These are phyloP conservation scores for Xenops minutus DNA, from an alignment of 2,797 vertebrate species.

Conservation along the genomic window DNA sequence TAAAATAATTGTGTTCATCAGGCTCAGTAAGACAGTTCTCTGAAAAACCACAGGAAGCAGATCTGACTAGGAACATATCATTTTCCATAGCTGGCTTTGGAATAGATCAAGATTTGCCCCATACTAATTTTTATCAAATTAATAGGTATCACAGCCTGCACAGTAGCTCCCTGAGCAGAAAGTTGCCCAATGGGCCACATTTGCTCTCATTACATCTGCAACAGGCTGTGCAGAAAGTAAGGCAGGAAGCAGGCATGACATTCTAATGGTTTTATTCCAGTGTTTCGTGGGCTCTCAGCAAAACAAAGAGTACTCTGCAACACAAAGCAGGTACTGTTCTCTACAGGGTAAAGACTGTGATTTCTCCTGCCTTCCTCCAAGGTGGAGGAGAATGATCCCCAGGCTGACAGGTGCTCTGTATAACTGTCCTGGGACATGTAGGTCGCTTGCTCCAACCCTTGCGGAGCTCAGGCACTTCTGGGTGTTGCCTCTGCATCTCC, in stretches of 20 bases:
- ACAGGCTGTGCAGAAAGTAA: neutral
- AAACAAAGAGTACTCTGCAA: neutral
- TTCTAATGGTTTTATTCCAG: neutral
- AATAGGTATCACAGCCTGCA: neutral
- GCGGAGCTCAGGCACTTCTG: neutral
- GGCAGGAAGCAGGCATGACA: neutral
- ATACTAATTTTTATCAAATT: neutral
- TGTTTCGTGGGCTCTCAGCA: neutral
- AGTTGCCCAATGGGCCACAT: neutral
- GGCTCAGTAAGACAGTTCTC: neutral
- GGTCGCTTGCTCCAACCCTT: neutral
- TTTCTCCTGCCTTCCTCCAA: neutral
- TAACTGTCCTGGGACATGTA: neutral
- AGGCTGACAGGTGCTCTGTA: neutral
- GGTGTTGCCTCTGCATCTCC: neutral
- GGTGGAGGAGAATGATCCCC: neutral
- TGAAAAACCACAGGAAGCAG: neutral
- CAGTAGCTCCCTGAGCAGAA: neutral
- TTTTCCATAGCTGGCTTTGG: neutral
- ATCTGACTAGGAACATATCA: neutral
- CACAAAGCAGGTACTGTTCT: neutral
- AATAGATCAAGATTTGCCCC: neutral
- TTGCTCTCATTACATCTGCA: neutral
- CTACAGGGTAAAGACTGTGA: neutral
- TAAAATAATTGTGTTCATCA: neutral